Conservation (phyloP, 2,113 vertebrate genomes). For the Cyanistes caeruleus region DNA sequence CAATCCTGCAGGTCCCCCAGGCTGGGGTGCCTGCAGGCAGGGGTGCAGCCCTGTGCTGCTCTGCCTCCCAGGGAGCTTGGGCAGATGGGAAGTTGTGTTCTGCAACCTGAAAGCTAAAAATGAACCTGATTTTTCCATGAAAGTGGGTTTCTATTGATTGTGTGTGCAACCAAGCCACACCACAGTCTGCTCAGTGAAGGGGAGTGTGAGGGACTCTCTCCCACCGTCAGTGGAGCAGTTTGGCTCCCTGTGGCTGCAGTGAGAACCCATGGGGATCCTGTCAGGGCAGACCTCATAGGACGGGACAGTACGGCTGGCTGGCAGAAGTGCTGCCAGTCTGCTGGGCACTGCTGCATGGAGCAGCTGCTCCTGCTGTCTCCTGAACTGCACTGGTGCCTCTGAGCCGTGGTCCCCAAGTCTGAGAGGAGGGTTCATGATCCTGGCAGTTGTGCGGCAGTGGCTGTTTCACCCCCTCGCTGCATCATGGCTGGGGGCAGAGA, state of each 20-base stretch:
- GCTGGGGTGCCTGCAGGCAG: not conserved
- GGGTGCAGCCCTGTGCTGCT: accelerated
- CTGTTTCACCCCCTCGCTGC: not conserved
- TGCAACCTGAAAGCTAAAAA: not conserved
- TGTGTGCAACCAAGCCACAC: not conserved
- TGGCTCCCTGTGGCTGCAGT: not conserved
- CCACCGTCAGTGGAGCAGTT: not conserved
- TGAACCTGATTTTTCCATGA: not conserved
- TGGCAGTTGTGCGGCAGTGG: not conserved
- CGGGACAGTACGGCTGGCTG: accelerated
- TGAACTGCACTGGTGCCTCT: not conserved
- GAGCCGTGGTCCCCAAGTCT: not conserved
- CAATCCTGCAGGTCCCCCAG: accelerated
- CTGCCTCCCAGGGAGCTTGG: not conserved
- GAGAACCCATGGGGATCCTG: not conserved
- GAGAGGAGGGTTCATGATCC: not conserved
- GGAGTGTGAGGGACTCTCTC: not conserved
- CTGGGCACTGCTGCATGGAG: not conserved
- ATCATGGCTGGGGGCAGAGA: not conserved
- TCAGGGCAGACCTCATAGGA: accelerated
- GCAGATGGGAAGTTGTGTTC: not conserved
- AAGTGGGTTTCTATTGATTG: not conserved
- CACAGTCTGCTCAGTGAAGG: not conserved
- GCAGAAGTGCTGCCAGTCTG: accelerated
- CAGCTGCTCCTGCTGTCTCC: not conserved